phyloP scores from a whole-genome alignment of 2,888 invertebrate species.

The Pseudococcus viburni region DNA sequence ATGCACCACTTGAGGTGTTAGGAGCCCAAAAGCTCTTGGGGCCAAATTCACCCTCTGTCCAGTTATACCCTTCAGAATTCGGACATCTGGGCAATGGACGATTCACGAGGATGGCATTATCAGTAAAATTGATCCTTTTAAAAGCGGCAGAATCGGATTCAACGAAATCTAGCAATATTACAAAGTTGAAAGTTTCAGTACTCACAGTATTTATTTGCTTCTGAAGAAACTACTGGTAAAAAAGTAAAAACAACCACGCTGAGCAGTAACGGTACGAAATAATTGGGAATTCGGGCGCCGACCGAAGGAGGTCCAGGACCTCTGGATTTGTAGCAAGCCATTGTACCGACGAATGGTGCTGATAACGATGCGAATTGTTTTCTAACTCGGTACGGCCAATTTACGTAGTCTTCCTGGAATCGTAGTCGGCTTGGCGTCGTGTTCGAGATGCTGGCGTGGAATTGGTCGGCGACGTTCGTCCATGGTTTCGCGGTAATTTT shows the following conservation, averaged over 20 bases:
- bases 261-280: slow-evolving; percentile 6
- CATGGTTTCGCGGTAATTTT: not conserved
- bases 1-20: no score
- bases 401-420: not conserved
- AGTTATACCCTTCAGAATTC: no score
- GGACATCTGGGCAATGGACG: no score
- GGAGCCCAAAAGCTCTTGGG: no score
- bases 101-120: no score
- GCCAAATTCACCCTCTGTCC: no score
- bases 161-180: no score
- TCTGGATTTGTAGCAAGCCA: slow-evolving; percentile 55
- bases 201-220: slow-evolving; percentile 62
- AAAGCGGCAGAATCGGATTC: no score
- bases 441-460: not conserved
- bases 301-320: slow-evolving; percentile 58
- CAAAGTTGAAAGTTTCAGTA: not conserved
- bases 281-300: not conserved
- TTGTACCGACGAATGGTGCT: slow-evolving; percentile 1
- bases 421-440: not conserved
- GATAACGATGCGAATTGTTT: not conserved
- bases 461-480: not conserved
- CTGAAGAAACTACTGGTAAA: slow-evolving; percentile 46
- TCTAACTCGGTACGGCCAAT: not conserved
- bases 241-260: slow-evolving; percentile 39
- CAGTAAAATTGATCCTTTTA: no score